These are phyloP conservation scores for Petrophora chlorosata DNA, from an alignment of 2,888 invertebrate species.

Conservation along the genomic window DNA sequence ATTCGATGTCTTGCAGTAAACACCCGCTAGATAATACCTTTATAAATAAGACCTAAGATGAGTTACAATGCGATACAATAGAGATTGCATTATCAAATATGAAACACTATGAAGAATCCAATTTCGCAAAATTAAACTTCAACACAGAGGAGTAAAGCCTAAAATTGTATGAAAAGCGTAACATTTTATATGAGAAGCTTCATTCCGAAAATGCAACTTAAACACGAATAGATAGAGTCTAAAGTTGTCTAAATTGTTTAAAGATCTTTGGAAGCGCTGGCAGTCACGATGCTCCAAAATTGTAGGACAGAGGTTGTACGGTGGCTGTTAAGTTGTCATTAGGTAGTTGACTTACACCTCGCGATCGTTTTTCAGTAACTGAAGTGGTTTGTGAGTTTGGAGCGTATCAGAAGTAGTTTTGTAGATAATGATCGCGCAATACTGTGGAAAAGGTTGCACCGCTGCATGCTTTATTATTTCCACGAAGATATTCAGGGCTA, in stretches of 20 bases:
- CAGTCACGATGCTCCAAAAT: constrained; percentile 29
- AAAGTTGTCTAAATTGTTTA: neutral
- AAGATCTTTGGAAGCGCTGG: constrained; percentile 30
- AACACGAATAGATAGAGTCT: neutral
- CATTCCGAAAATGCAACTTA: constrained; percentile 3
- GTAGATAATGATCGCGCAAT: too few relatives aligned
- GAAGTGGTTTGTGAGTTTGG: neutral
- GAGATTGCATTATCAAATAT: constrained; percentile 39
- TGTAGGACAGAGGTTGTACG: constrained; percentile 23
- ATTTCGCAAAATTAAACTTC: constrained; percentile 3
- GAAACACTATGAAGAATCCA: constrained; percentile 20
- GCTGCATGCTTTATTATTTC: too few relatives aligned
- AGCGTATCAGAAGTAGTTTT: neutral
- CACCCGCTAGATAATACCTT: constrained; percentile 35
- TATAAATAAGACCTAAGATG: constrained; percentile 46
- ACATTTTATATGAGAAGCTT: too few relatives aligned
- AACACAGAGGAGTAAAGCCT: neutral
- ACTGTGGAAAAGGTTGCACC: neutral
- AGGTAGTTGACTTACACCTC: constrained; percentile 21
- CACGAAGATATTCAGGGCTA: too few relatives aligned
- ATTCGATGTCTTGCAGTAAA: constrained; percentile 13
- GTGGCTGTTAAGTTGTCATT: constrained; percentile 26
- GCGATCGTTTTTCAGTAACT: constrained; percentile 7
- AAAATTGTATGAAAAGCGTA: neutral
- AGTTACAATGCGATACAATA: constrained; percentile 44